These are phyloP conservation scores for Pseudorhombus dupliciocellatus DNA, from an alignment of 2,113 vertebrate species.

Conservation along the genomic window DNA sequence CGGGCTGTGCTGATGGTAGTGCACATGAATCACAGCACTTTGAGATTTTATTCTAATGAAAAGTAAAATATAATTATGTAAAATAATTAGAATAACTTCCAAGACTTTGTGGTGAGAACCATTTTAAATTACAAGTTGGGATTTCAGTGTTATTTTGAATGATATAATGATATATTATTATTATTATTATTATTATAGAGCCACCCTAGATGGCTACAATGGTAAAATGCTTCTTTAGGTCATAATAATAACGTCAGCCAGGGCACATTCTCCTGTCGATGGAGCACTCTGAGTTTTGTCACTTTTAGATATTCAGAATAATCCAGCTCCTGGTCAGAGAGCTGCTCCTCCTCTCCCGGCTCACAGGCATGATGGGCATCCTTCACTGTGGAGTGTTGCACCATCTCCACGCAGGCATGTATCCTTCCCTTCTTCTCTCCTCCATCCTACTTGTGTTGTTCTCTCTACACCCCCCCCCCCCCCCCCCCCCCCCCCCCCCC, in stretches of 20 bases:
- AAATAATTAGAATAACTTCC: too few species aligned
- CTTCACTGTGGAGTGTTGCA: slow-evolving; percentile 2
- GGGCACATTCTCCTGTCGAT: too few species aligned
- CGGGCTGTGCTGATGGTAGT: background rate
- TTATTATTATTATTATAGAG: too few species aligned
- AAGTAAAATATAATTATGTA: too few species aligned
- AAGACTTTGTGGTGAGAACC: too few species aligned
- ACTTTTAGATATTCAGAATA: background rate
- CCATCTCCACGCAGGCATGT: slow-evolving; percentile 8
- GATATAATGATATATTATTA: too few species aligned
- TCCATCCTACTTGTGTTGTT: background rate
- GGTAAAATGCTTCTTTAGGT: too few species aligned
- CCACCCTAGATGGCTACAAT: too few species aligned
- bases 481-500: background rate
- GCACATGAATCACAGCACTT: background rate
- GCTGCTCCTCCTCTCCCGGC: background rate
- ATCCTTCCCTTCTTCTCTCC: too few species aligned
- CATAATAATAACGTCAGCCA: too few species aligned
- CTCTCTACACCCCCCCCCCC: background rate
- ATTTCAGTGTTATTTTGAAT: background rate
- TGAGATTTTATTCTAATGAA: background rate
- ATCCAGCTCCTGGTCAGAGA: background rate
- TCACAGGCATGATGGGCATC: background rate
- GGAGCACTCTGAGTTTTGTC: too few species aligned
- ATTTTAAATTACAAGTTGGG: background rate